phyloP scores from a whole-genome alignment of 2,113 vertebrate genomes.

The Forbesichthys papilliferus region DNA sequence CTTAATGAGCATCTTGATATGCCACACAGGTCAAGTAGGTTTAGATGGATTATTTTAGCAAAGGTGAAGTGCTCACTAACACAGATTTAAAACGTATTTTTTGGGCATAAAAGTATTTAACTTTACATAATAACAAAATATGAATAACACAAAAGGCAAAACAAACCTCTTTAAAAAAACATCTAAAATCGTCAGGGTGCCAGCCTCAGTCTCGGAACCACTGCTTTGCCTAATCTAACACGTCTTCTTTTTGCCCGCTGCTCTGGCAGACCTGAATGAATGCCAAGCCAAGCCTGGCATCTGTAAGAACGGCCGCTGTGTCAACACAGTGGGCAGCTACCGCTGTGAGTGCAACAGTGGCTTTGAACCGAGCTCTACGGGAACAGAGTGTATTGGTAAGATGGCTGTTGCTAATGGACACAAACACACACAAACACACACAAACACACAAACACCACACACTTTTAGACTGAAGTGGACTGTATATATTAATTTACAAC shows the following conservation, averaged over 20 bases:
- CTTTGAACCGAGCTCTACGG: constrained; percentile 84
- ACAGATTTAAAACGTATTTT: too few species aligned
- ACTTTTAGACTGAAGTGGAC: background rate
- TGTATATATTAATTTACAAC: background rate
- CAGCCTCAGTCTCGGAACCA: background rate
- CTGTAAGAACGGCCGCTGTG: constrained; percentile 88
- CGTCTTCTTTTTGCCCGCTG: background rate
- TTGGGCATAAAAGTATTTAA: too few species aligned
- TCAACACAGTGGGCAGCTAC: constrained; percentile 90
- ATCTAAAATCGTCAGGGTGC: too few species aligned
- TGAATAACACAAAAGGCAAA: too few species aligned
- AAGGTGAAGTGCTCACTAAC: too few species aligned
- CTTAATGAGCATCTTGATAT: too few species aligned
- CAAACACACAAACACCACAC: constrained; percentile 6
- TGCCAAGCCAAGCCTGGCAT: constrained; percentile 85
- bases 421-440: constrained; percentile 9
- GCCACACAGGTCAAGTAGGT: too few species aligned
- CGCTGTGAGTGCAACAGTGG: constrained; percentile 89
- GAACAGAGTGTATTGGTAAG: constrained; percentile 90
- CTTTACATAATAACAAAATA: too few species aligned
- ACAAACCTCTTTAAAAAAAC: too few species aligned
- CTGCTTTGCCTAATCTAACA: background rate
- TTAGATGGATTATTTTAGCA: too few species aligned
- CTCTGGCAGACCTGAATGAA: constrained; percentile 85
- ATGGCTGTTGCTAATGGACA: background rate